Evolutionary conservation across 2,113 vertebrate genomes (phyloP).

Genomic region (Heteronetta atricapilla): DNA sequence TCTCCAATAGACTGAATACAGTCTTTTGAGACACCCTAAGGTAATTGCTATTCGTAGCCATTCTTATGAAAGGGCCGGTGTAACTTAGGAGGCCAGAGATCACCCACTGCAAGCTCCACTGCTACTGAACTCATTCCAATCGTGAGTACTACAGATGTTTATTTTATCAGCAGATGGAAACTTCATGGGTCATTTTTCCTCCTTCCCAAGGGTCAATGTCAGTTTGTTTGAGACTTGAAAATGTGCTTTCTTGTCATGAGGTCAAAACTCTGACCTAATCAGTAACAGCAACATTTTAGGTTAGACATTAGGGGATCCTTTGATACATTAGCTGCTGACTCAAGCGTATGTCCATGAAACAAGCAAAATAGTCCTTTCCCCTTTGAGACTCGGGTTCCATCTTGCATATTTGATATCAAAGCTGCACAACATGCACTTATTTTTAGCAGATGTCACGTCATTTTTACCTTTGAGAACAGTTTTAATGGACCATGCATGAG

Average conservation of each 20-base stretch:
- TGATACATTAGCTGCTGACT: conserved; percentile 24
- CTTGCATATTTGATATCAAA: neutral
- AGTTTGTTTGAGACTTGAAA: conserved; percentile 30
- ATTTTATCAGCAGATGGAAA: conserved; percentile 44
- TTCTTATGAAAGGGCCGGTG: neutral
- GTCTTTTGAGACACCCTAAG: neutral
- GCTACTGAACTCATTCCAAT: conserved; percentile 1
- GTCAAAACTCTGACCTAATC: neutral
- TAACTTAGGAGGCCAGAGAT: conserved; percentile 14
- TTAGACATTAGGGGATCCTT: conserved; percentile 1
- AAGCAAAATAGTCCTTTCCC: neutral
- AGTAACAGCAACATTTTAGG: conserved; percentile 23
- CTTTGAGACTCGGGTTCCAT: neutral
- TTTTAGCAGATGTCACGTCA: neutral
- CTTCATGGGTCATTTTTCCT: conserved; percentile 48
- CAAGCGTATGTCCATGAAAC: conserved; percentile 4
- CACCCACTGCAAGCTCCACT: neutral
- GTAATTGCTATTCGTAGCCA: neutral
- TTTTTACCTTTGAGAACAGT: conserved; percentile 16
- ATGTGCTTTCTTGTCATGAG: neutral
- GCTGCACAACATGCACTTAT: neutral
- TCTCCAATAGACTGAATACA: neutral
- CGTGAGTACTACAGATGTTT: conserved; percentile 36
- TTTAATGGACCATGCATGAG: neutral
- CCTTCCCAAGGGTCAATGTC: conserved; percentile 42